Evolutionary conservation across 1,140 invertebrate species (phyloP), one percentile per base, ranked within the genome.

Genomic region (Calycopis cecrops): DNA sequence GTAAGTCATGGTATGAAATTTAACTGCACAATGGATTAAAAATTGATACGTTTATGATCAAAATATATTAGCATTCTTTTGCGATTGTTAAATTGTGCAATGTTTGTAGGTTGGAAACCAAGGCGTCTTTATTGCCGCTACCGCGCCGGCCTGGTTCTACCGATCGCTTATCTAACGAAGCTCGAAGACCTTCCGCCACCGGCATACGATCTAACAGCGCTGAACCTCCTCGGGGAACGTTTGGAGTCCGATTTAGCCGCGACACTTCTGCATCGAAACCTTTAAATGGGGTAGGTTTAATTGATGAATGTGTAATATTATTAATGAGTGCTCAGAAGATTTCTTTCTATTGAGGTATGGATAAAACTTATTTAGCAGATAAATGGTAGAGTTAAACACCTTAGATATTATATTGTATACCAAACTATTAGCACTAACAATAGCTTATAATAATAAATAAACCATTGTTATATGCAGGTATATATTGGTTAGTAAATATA

Each of bases 221-320:
- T 4, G 83, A 83, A 10, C 71, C 79, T 0, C 60, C 69, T 0
- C 63, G 80, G 12, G 68, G 63, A 12, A 77, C 79, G 6, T 62
- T 76, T 47, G 70, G 69, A 7, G 51, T 55, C 4, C 62, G 78
- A 4, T 63, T 73, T 11, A 80, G 79, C 40, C 70, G 74, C 52
- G 82, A 83, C 28, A 69, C 77, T 10, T 85, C 82, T 17, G 73
- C 74, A 52, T 75, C 80, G 6, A 85, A 85, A 35, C 65, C 74
- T 17, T 7, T 69, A 7, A 79, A 74, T 71, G 59, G 66, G 33
- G 81, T 82, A 61, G 69, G 55, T 60, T 42, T 38, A 53, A 35
- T 51, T 8, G 12, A 21, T 48, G 1, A 11, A 44, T 17, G 33
- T 47, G 10, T 57, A 52, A 52, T 59, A 18, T 40, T 56, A 44